Base-by-base conservation (phyloP, 2,888 invertebrate species). In the Pyrrhosoma nymphula region DNA sequence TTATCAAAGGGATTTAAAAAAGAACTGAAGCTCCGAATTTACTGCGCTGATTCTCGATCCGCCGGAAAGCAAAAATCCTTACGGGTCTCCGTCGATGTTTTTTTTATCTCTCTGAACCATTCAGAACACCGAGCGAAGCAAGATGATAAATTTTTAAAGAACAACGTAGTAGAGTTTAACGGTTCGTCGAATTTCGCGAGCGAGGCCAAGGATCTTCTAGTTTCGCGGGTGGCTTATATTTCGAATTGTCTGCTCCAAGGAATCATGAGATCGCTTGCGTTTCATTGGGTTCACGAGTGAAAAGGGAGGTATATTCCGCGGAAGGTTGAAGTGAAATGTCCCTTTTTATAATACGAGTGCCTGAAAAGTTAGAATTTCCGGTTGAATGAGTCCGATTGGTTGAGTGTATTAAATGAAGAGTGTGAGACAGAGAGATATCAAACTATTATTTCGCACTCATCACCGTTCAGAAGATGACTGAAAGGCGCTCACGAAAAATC, bases 1-100 rank as follows among this genome's bases (percentile, higher is more conserved):
- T 82, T 35, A 82, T 82, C 82, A 82, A 82, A 82, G 82, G 35
- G 82, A 82, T 82, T 82, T 4, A 82, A 82, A 35, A 35, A 75
- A 75, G 23, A 35, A 16, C 30, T 2, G 35, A 82, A 35, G 35
- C 82, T 69, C 69, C 8, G 82, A 82, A 82, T 82, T 82, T 82
- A 82, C 35, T 82, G 82, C 82, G 82, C 35, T 6, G 16, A 82
- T 35, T 82, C 82, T 82, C 69, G n/a, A n/a, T 26, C 69, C n/a
- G 12, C 23, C 8, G 0, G 69, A 35, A 69, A 35, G 82, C 82
- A 82, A 82, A 82, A 82, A 35, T 35, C 35, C 35, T 82, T 82
- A 18, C 82, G 35, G 82, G 4, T 82, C 35, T 35, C 35, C 16
- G 30, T 82, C 16, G 82, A 35, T 16, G 26, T 82, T 82, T 82